phyloP scores from a whole-genome alignment of 2,113 vertebrate genomes.

The Ciconia boyciana region DNA sequence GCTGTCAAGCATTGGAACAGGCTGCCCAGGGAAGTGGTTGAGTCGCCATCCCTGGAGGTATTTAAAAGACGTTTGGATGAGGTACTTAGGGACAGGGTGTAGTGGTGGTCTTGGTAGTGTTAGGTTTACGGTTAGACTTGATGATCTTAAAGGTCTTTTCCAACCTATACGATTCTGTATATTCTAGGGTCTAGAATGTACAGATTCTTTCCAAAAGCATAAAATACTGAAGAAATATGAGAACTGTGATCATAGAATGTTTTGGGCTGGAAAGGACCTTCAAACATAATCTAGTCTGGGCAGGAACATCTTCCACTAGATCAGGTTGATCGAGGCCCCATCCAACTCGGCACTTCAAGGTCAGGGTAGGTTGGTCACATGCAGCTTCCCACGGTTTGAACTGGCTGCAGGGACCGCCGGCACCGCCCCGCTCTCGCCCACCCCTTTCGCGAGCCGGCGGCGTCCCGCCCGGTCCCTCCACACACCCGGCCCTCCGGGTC shows the following conservation, averaged over 20 bases:
- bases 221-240: background rate
- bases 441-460: too few relatives aligned
- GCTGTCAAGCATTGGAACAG: too few relatives aligned
- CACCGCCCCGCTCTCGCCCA: fast-evolving
- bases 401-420: background rate
- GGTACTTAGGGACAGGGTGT: too few relatives aligned
- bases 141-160: too few relatives aligned
- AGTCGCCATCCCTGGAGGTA: too few relatives aligned
- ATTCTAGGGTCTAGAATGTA: background rate
- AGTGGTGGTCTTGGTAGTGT: too few relatives aligned
- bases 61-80: too few relatives aligned
- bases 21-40: too few relatives aligned
- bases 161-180: too few relatives aligned
- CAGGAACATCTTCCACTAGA: background rate
- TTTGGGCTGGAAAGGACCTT: background rate
- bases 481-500: fast-evolving
- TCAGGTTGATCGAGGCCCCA: background rate
- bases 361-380: fast-evolving
- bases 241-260: background rate
- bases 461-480: background rate
- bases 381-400: fast-evolving
- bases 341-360: background rate
- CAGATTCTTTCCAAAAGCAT: background rate
- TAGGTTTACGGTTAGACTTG: too few relatives aligned
- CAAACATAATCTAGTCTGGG: background rate